Evolutionary conservation across 2,113 vertebrate species (phyloP).

Genomic region (Phyllostomus discolor): DNA sequence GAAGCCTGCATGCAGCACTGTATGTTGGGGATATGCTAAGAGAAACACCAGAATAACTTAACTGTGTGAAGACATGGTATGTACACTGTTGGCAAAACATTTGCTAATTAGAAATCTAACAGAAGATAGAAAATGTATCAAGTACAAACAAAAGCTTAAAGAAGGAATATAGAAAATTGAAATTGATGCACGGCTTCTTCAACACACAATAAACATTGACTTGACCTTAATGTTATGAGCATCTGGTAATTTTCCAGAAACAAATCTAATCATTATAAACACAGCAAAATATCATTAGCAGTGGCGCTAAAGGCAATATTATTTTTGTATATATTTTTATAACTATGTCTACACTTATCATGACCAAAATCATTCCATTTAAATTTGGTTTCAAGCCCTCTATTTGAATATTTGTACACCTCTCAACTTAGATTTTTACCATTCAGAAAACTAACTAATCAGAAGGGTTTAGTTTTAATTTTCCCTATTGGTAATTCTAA

Average conservation of each 20-base stretch:
- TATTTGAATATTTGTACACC: background rate
- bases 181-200: background rate
- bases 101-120: slow-evolving; percentile 51
- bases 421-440: background rate
- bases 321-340: background rate
- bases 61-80: background rate
- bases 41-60: background rate
- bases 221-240: slow-evolving; percentile 66
- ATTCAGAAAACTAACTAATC: background rate
- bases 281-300: slow-evolving; percentile 61
- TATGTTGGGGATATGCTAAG: background rate
- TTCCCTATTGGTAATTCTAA: background rate
- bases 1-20: background rate
- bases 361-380: background rate
- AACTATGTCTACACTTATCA: background rate
- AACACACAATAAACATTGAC: slow-evolving; percentile 62
- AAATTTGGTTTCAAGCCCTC: background rate
- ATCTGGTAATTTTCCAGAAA: slow-evolving; percentile 72
- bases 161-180: slow-evolving; percentile 23
- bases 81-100: slow-evolving; percentile 51
- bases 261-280: slow-evolving; percentile 59
- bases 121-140: slow-evolving; percentile 41
- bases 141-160: slow-evolving; percentile 32
- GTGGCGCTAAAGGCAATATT: slow-evolving; percentile 23
- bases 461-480: background rate